Evolutionary conservation across 2,797 vertebrate species (phyloP).

Genomic region (Semaprochilodus insignis): DNA sequence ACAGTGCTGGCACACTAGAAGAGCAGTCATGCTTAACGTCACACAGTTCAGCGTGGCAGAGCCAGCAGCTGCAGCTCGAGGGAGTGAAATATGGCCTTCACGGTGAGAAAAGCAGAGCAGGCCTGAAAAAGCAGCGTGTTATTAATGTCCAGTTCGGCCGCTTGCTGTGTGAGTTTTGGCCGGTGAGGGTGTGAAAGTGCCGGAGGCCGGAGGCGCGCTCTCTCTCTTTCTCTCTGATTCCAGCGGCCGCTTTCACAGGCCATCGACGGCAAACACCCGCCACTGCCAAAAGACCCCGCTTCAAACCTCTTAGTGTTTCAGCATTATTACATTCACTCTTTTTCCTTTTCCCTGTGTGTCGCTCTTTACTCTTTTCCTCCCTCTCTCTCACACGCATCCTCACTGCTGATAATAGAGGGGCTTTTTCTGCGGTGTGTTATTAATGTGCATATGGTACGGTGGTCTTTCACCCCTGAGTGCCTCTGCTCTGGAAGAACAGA

Average conservation of each 20-base stretch:
- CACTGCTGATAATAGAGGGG: constrained; percentile 36
- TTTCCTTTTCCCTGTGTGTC: background rate
- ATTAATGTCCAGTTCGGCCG: constrained; percentile 48
- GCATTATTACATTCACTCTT: constrained; percentile 50
- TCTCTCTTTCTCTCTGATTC: constrained; percentile 36
- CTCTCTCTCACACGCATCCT: constrained; percentile 4
- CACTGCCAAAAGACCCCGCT: constrained; percentile 41
- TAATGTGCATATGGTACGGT: constrained; percentile 31
- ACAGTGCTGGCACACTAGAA: background rate
- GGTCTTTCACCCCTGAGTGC: constrained; percentile 21
- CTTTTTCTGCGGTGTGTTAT: constrained; percentile 23
- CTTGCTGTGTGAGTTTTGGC: constrained; percentile 75
- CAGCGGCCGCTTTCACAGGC: constrained; percentile 50
- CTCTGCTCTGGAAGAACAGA: constrained; percentile 18
- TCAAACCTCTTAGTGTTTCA: constrained; percentile 56
- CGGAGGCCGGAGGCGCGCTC: constrained; percentile 35
- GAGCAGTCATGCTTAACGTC: constrained; percentile 17
- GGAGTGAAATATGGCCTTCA: constrained; percentile 38
- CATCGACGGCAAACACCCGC: constrained; percentile 29
- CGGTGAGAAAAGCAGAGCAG: constrained; percentile 10
- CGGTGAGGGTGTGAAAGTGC: constrained; percentile 53
- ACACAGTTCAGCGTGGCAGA: constrained; percentile 12
- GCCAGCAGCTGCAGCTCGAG: constrained; percentile 31
- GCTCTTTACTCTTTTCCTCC: background rate
- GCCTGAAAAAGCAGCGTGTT: constrained; percentile 44